Base-by-base conservation (phyloP, 2,113 vertebrate species). In the Calidris pygmaea region DNA sequence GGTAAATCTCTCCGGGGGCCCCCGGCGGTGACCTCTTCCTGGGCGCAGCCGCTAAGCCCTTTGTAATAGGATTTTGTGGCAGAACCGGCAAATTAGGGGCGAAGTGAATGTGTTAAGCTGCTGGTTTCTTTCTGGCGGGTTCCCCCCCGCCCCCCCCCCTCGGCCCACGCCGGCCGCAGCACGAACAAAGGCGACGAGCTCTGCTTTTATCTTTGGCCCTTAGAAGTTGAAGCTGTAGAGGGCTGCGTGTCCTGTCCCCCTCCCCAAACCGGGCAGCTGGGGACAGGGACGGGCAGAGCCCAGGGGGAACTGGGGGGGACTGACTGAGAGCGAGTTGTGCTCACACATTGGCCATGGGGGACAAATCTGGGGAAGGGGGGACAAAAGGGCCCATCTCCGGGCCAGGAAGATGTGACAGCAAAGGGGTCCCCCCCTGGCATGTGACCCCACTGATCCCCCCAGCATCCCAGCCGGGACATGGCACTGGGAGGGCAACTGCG, bases 61-160 rank as follows among this genome's bases (percentile, higher is more conserved):
- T 97, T 97, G 97, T 97, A 96, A 97, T 96, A 93, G 97, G 97
- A 97, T 97, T 97, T 97, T 94, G 97, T 93, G 97, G 97, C 95
- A 97, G 97, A 97, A 96, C 79, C 88, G 41, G 96, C 97, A 97
- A 97, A 97, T 97, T 96, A 97, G 94, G 93, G 97, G 93, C 43
- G 63, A 96, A 95, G 92, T 95, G 96, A 97, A 96, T 95, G 95
- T 87, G 81, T 96, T 97, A 97, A 97, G 96, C 94, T 88, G 81
- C 87, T 89, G 93, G 81, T 75, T 97, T 96, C 93, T 96, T 94
- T 96, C 96, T 95, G 96, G 87, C 9, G 6, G 66, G 89, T 89
- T 96, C 93, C 92, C 93, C 90, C 93, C 95, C 91, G 15, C 17
- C 43, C 94, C 84, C 93, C 91, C 70, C 39, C n/a, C n/a, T n/a